Evolutionary conservation across 1,140 invertebrate genomes (phyloP), one percentile per base, ranked within the genome.

Genomic region (Ruditapes philippinarum): DNA sequence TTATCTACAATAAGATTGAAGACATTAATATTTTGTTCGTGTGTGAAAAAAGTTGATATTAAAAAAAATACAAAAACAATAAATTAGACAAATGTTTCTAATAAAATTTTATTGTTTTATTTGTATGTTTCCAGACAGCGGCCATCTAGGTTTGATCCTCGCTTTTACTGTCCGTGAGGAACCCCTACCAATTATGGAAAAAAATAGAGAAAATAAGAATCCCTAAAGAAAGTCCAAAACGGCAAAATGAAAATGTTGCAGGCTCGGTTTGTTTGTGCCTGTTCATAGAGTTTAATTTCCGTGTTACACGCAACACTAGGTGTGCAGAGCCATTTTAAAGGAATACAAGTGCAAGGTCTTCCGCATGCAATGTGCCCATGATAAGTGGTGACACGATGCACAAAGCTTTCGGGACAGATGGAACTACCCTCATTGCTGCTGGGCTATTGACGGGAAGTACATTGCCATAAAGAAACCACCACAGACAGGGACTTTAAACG

Each of bases 371-470:
- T 74, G 40, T 19, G 73, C 65, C 22, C 14, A 11, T 68, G 78
- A 22, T 57, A 78, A 83, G 38, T 90, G 79, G 84, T 25, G 38
- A 73, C 17, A 49, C 12, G 33, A 89, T 51, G 22, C 81, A 31
- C 40, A 81, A 0, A 25, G 36, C 4, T 96, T 96, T 90, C 42
- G 91, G 31, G 40, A 90, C 14, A 90, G 79, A 68, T 96, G 95
- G 95, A 93, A 96, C 85, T n/a, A n/a, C 87, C 95, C 95, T 14
- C 33, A 74, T 74, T 45, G 95, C 95, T 68, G 95, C 94, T 40
- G 42, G 49, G 73, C 73, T 4, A 17, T 76, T 22, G 40, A 76
- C 25, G 73, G 42, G 4, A 76, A 76, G 42, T 45, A 76, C 33
- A 76, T 76, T 31, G 73, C 73, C n/a, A 28, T 22, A 2, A 49